Base-by-base conservation (phyloP, 2,113 vertebrate species). In the Thunnus maccoyii region DNA sequence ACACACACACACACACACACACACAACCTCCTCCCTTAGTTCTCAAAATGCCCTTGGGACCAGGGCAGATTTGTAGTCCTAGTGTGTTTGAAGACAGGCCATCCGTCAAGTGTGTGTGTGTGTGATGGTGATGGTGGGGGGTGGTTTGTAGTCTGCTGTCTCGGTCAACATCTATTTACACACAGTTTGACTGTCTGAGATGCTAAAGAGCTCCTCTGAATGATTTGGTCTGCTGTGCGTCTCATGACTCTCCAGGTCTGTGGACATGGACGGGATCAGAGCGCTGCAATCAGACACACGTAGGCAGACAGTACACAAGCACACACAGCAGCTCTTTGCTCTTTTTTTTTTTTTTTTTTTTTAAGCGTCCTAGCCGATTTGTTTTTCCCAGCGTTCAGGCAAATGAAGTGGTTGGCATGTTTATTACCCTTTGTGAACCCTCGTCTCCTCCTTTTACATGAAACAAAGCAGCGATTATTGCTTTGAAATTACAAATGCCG, bases 11-110 rank as follows among this genome's bases (percentile, higher is more conserved):
- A 76, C 63, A 52, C 68, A 65, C 71, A 60, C 41, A 71, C 78
- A 32, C 70, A 47, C 60, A 88, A 84, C 82, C 83, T 84, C 78
- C 82, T 84, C 80, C 82, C 80, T 55, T 65, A 75, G 85, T 92
- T 92, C 81, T 76, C 87, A 90, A 90, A 90, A 92, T 91, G 87
- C 92, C 92, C 91, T 87, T 92, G 92, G 89, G 91, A 93, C 86
- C 78, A 70, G 89, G 80, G 73, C 85, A 92, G 87, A 89, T 90
- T 92, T 90, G 91, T 88, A 90, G 92, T 89, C 64, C 73, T 80
- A 72, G 88, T 93, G 89, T 86, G 87, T 89, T 78, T 85, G 60
- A 78, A 90, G 90, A 90, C 90, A 88, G 89, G 83, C 91, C 81
- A 89, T 93, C 85, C 85, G 61, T 91, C 88, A 91, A 86, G 62